phyloP scores from a whole-genome alignment of 2,113 vertebrate genomes.

The Spilogale gracilis region DNA sequence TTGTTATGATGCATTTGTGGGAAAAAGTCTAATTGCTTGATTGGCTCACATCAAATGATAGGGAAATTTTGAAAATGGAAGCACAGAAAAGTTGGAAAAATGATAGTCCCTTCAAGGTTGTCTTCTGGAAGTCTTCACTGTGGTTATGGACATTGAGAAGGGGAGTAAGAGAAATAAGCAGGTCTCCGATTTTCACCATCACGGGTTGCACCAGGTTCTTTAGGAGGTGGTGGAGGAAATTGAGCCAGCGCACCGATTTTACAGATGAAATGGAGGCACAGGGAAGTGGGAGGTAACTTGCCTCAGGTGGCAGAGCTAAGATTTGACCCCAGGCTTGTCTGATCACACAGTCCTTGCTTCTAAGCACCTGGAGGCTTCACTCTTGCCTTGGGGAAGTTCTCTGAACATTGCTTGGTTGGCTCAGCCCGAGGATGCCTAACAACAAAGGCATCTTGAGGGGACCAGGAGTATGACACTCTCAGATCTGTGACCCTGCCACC shows the following conservation, averaged over 20 bases:
- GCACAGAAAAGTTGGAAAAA: neutral
- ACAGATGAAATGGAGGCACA: neutral
- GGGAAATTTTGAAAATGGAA: conserved; percentile 4
- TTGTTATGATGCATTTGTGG: neutral
- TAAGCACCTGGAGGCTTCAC: neutral
- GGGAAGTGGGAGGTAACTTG: neutral
- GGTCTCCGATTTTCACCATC: neutral
- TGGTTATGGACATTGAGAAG: neutral
- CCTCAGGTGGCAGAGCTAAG: neutral
- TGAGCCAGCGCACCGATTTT: neutral
- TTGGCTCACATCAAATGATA: conserved; percentile 4
- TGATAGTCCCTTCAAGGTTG: neutral
- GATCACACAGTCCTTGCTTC: neutral
- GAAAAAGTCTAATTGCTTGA: neutral
- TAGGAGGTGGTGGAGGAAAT: neutral
- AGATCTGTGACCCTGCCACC: neutral
- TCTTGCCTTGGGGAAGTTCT: neutral
- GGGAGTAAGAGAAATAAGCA: conserved; percentile 1
- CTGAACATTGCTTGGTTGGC: neutral
- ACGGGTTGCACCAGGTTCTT: neutral
- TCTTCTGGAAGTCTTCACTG: neutral
- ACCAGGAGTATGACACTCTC: neutral
- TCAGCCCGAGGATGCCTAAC: neutral
- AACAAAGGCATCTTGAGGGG: neutral
- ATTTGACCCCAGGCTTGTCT: neutral